A percentile compares a stretch with the other conserved stretches of the same genome.
Conservation (phyloP, 2,113 vertebrate species). For the Arothron firmamentum region DNA sequence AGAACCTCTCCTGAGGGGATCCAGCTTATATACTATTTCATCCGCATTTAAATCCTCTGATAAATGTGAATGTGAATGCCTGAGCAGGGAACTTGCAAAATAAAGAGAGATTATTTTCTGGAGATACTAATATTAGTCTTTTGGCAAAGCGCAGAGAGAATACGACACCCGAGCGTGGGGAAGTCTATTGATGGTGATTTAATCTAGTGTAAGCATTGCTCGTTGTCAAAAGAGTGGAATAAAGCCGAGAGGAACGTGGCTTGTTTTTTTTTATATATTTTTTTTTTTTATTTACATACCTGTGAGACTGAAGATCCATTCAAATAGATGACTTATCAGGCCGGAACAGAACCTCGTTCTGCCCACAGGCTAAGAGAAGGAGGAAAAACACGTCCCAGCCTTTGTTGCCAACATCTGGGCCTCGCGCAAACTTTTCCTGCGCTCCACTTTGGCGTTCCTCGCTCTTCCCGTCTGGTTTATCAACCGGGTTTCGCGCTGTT, state of each 20-base stretch:
- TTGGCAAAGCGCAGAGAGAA: slow-evolving; percentile 68
- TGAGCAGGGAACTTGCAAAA: slow-evolving; percentile 72
- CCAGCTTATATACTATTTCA: slow-evolving; percentile 80
- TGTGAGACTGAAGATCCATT: slow-evolving; percentile 65
- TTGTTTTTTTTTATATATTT: slow-evolving; percentile 40
- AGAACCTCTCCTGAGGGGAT: slow-evolving; percentile 78
- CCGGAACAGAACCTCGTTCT: slow-evolving; percentile 66
- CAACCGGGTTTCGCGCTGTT: slow-evolving; percentile 5
- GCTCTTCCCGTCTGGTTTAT: slow-evolving; percentile 6
- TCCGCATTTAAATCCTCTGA: slow-evolving; percentile 80
- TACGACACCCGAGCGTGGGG: slow-evolving; percentile 64
- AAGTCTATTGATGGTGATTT: slow-evolving; percentile 71
- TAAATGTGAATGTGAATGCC: slow-evolving; percentile 74
- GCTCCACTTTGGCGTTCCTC: no score
- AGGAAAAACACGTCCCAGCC: slow-evolving; percentile 45
- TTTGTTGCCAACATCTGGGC: slow-evolving; percentile 23
- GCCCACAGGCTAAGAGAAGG: slow-evolving; percentile 58
- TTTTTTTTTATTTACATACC: slow-evolving; percentile 67
- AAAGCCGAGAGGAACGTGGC: slow-evolving; percentile 53
- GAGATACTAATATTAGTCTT: slow-evolving; percentile 81
- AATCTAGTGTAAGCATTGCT: slow-evolving; percentile 70
- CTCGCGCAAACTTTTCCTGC: neutral
- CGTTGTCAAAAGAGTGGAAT: slow-evolving; percentile 61
- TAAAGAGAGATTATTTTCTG: slow-evolving; percentile 77
- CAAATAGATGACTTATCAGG: slow-evolving; percentile 73